phyloP scores from a whole-genome alignment of 2,113 vertebrate genomes.

The Lethenteron reissneri region DNA sequence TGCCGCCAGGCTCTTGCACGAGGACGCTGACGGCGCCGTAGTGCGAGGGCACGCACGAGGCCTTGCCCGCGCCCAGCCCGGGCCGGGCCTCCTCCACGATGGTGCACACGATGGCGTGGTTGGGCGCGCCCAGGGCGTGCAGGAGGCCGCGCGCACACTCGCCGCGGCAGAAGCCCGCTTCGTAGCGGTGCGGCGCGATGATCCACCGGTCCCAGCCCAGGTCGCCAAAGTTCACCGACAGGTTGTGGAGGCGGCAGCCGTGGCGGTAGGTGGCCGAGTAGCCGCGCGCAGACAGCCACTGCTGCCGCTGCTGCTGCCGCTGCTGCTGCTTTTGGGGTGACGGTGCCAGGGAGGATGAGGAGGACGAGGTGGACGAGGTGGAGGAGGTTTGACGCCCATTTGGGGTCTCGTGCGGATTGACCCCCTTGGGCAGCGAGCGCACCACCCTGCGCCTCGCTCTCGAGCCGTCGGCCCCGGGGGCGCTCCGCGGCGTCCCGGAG shows the following conservation, averaged over 20 bases:
- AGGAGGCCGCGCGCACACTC: conserved; percentile 37
- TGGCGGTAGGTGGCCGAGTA: not conserved
- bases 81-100: conserved; percentile 49
- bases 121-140: conserved; percentile 50
- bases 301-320: no score
- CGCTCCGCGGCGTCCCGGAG: no score
- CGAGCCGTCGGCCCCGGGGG: no score
- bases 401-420: no score
- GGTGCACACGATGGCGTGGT: conserved; percentile 76
- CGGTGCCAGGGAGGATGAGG: no score
- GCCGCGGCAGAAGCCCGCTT: conserved; percentile 61
- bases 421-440: no score
- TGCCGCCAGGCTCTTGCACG: conserved; percentile 43
- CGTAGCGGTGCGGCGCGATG: conserved; percentile 58
- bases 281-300: no score
- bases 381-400: no score
- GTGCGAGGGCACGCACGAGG: conserved; percentile 60
- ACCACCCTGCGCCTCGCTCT: no score
- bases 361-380: no score
- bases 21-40: conserved; percentile 79
- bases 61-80: conserved; percentile 14
- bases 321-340: no score
- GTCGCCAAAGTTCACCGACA: conserved; percentile 50
- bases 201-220: conserved; percentile 76
- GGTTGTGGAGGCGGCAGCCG: conserved; percentile 43